These are phyloP conservation scores for Formica exsecta DNA, from an alignment of 1,140 invertebrate genomes.

Conservation along the genomic window DNA sequence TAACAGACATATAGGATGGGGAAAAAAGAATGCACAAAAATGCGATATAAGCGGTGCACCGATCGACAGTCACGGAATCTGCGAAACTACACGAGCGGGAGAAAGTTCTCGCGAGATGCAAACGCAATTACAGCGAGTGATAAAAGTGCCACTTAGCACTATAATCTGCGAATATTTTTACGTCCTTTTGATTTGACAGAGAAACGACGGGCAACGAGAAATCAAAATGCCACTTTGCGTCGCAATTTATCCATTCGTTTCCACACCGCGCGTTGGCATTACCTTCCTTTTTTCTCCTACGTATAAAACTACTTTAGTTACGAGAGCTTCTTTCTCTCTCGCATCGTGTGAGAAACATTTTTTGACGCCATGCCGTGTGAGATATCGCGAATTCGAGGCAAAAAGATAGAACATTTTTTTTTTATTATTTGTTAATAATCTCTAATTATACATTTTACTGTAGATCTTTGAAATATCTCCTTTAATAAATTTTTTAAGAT, in stretches of 20 bases:
- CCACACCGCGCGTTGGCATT: conserved; percentile 50
- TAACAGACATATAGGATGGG: conserved; percentile 36
- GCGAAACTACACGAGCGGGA: conserved; percentile 64
- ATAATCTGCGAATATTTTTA: conserved; percentile 74
- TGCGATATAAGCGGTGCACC: conserved; percentile 40
- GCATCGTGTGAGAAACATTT: neutral
- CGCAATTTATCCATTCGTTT: conserved; percentile 69
- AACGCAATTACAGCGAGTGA: conserved; percentile 71
- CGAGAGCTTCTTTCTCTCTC: neutral
- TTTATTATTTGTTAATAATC: neutral
- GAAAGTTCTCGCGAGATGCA: conserved; percentile 72
- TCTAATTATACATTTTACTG: neutral
- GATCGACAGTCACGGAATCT: conserved; percentile 65
- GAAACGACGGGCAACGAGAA: conserved; percentile 65
- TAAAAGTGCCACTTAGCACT: conserved; percentile 74
- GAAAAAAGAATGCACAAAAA: conserved; percentile 33
- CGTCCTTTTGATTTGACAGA: conserved; percentile 66
- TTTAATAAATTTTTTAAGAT: neutral
- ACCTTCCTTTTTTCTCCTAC: neutral
- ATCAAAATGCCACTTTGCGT: conserved; percentile 65
- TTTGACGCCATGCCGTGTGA: conserved; percentile 21
- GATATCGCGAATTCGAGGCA: conserved; percentile 14
- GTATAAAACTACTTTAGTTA: conserved; percentile 46
- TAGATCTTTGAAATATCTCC: neutral
- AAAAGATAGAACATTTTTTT: neutral